A percentile compares a stretch with the other conserved stretches of the same genome.
Conservation (phyloP, 2,888 invertebrate genomes). For the Quadroppia sp. region DNA sequence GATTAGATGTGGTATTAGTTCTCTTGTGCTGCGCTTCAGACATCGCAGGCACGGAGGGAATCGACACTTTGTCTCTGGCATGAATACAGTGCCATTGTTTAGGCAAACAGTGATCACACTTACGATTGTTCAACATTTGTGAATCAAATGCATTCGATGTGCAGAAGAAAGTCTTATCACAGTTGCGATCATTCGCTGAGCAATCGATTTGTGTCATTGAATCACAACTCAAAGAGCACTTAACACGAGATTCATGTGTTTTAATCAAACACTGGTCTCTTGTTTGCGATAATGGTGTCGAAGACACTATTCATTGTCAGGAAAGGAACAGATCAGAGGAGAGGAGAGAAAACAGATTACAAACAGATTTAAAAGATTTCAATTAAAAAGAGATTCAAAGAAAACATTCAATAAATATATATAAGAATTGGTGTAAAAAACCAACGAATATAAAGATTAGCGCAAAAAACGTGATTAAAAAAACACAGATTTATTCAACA, state of each 20-base stretch:
- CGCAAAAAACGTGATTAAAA: constrained; percentile 7
- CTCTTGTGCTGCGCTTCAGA: background rate
- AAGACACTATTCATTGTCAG: background rate
- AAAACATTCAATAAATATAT: background rate
- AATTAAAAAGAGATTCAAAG: background rate
- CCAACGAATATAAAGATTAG: background rate
- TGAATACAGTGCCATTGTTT: constrained; percentile 39
- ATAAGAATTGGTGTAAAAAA: background rate
- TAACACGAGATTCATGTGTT: background rate
- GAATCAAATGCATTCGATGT: constrained; percentile 17
- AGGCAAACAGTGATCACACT: background rate
- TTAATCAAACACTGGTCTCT: background rate
- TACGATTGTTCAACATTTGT: background rate
- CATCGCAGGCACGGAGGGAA: background rate
- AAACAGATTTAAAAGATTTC: background rate
- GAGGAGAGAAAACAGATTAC: background rate
- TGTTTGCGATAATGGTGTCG: background rate
- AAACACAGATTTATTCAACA: background rate
- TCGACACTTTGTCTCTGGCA: constrained; percentile 37
- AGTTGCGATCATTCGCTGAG: background rate
- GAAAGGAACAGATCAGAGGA: background rate
- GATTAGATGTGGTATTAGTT: constrained; percentile 1
- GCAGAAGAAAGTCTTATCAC: constrained; percentile 2
- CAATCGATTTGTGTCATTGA: background rate
- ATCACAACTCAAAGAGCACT: background rate